Conservation (phyloP, 1,140 invertebrate species). For the Papilio dardanus region DNA sequence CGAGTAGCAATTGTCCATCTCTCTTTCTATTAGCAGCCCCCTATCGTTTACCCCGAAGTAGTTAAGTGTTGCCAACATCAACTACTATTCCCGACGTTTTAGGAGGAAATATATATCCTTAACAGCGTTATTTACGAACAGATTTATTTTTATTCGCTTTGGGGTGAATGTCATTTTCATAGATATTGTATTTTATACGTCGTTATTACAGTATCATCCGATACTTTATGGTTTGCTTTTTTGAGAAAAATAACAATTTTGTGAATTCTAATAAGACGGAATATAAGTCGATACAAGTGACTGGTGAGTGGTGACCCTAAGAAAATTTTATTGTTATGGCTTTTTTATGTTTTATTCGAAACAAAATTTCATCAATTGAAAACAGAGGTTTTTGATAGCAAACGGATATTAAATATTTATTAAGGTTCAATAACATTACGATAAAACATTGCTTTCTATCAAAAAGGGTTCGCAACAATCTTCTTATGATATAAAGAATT, state of each 20-base stretch:
- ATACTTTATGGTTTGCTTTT: constrained; percentile 15
- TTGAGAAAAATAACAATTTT: constrained; percentile 5
- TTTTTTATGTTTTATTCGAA: neutral
- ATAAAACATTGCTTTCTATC: constrained; percentile 28
- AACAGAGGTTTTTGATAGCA: constrained; percentile 8
- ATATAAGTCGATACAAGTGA: neutral
- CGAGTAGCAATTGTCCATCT: constrained; percentile 37
- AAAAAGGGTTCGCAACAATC: neutral
- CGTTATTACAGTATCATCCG: constrained; percentile 28
- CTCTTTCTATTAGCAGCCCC: constrained; percentile 47
- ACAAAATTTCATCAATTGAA: neutral
- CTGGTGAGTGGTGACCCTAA: neutral
- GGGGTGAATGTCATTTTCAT: constrained; percentile 28
- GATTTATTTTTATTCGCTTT: constrained; percentile 50
- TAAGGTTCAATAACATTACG: constrained; percentile 28
- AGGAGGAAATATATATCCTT: constrained; percentile 51
- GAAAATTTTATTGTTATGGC: neutral
- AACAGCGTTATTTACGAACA: constrained; percentile 50
- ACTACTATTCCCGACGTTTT: constrained; percentile 48
- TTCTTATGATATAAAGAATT: constrained; percentile 22
- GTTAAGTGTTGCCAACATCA: constrained; percentile 56
- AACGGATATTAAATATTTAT: constrained; percentile 19
- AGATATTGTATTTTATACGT: constrained; percentile 46
- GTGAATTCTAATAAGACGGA: neutral
- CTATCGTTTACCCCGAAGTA: constrained; percentile 46